These are phyloP conservation scores for Branchipolynoe longqiensis DNA, from an alignment of 2,888 invertebrate species.

Conservation along the genomic window DNA sequence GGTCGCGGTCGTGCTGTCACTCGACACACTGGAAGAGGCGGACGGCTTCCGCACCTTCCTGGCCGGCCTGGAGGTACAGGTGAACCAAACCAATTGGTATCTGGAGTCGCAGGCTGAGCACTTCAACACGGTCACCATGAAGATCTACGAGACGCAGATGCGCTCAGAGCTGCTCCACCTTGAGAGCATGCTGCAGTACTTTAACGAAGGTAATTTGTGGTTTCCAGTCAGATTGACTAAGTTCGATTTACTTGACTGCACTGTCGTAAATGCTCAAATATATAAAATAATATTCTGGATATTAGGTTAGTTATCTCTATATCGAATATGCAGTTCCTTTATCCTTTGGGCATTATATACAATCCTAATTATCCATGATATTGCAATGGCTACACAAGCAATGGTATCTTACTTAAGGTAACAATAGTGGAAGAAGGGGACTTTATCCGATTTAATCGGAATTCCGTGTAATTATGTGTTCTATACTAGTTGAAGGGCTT, in stretches of 20 bases:
- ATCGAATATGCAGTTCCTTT: neutral
- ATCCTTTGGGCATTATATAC: neutral
- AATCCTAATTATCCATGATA: too few relatives aligned
- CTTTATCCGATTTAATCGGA: too few relatives aligned
- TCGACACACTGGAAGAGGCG: conserved; percentile 57
- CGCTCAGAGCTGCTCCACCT: conserved; percentile 64
- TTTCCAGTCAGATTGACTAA: neutral
- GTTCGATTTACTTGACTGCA: too few relatives aligned
- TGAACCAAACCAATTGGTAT: conserved; percentile 70
- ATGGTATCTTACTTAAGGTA: too few relatives aligned
- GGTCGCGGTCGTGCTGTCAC: conserved; percentile 45
- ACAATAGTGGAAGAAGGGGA: too few relatives aligned
- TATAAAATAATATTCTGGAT: neutral
- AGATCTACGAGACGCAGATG: conserved; percentile 66
- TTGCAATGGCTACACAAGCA: too few relatives aligned
- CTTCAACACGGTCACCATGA: conserved; percentile 70
- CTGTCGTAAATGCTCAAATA: too few relatives aligned
- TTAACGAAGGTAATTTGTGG: conserved; percentile 65
- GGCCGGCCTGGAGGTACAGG: conserved; percentile 67
- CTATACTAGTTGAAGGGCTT: too few relatives aligned
- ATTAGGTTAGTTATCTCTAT: neutral
- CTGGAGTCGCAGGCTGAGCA: conserved; percentile 71
- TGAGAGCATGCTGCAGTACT: conserved; percentile 65
- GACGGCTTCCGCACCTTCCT: conserved; percentile 63
- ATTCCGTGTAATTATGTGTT: too few relatives aligned